These are phyloP conservation scores for Pseudorhombus dupliciocellatus DNA, from an alignment of 2,113 vertebrate species.

Conservation along the genomic window DNA sequence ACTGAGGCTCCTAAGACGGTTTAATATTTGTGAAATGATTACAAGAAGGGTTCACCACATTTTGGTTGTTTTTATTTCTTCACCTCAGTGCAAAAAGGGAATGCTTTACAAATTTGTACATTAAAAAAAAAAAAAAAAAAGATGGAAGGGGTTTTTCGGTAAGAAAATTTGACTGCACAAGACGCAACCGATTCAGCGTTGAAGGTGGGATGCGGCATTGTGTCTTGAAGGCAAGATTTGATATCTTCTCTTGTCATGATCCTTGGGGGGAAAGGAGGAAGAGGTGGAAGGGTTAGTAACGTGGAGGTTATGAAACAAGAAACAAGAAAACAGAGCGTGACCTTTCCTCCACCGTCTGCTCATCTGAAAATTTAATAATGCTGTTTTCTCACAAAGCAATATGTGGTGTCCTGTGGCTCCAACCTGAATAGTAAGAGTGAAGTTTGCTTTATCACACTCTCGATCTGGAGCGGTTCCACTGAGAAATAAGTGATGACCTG, in stretches of 20 bases:
- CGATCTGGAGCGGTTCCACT: slow-evolving; percentile 14
- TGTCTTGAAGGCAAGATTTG: slow-evolving; percentile 12
- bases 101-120: slow-evolving; percentile 64
- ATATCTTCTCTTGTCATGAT: slow-evolving; percentile 25
- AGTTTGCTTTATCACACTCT: slow-evolving; percentile 17
- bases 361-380: slow-evolving; percentile 26
- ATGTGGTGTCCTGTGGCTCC: slow-evolving; percentile 18
- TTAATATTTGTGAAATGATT: not conserved
- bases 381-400: slow-evolving; percentile 30
- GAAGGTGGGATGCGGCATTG: not conserved
- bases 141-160: slow-evolving; percentile 31
- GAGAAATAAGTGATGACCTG: slow-evolving; percentile 22
- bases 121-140: slow-evolving; percentile 31
- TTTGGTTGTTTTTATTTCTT: slow-evolving; percentile 57
- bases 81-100: slow-evolving; percentile 65
- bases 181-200: not conserved
- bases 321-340: not conserved
- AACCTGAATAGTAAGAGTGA: not conserved
- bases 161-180: slow-evolving; percentile 40
- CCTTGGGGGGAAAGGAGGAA: slow-evolving; percentile 18
- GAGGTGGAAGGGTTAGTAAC: not conserved
- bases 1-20: too few species aligned
- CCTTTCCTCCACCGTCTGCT: not conserved
- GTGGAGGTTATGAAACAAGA: slow-evolving; percentile 9
- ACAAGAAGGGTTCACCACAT: slow-evolving; percentile 16